Evolutionary conservation across 2,113 vertebrate genomes (phyloP), one percentile per base, ranked within the genome.

Genomic region (Echinops telfairi): DNA sequence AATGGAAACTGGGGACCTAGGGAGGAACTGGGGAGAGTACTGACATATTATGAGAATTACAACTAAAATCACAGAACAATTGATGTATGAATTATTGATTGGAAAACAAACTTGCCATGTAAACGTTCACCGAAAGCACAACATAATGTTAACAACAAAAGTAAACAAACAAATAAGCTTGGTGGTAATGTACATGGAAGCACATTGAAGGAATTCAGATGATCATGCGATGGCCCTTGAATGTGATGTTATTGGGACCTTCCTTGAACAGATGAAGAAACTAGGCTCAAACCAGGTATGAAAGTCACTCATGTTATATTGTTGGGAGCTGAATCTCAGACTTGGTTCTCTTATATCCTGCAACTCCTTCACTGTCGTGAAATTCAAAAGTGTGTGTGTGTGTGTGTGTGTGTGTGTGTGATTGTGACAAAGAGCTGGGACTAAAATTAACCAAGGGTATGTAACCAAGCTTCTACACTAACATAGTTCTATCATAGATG

Each of bases 261-360:
- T 80, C 38, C 57, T 38, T 6, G n/a, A 10, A 38, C 9, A 91
- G 92, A 92, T 92, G 89, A 95, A 75, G 33, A 91, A 91, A 38
- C 70, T 10, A 31, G 36, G 19, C 84, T 80, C 31, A 22, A 38
- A 57, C 27, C 15, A 71, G 64, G 20, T 82, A 22, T 25, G n/a
- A 27, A 22, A 57, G 22, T 85, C 70, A 23, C 6, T 23, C 25
- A 23, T 1, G 3, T 70, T 43, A 15, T 2, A 66, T 10, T 38
- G 23, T 23, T 36, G 62, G 33, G 17, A 62, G 47, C 29, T n/a
- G 64, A 76, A 66, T 83, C 47, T 83, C 76, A 83, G 78, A 75
- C 64, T 15, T 47, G 62, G 11, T 83, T 94, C 43, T 79, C 38
- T 62, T 29, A 79, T 17, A 43, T 62, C 29, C 36, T 79, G 23